Evolutionary conservation across 2,888 invertebrate genomes (phyloP).

Genomic region (Sussaba pulchella): DNA sequence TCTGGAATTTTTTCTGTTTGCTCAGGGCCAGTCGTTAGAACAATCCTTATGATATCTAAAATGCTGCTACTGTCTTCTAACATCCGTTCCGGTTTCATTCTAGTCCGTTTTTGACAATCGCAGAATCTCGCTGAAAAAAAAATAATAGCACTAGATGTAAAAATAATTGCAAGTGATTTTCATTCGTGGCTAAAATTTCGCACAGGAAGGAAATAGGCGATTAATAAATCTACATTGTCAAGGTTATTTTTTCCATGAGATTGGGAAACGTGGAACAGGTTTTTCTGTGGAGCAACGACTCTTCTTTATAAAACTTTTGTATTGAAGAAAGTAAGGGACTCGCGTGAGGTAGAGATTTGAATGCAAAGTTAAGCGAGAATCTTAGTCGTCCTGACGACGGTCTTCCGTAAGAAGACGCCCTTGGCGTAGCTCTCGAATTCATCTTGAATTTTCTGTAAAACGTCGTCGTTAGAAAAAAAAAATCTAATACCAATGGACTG

Average conservation of each 20-base stretch:
- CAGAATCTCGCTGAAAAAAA: not conserved
- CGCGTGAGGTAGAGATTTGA: conserved; percentile 81
- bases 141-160: not conserved
- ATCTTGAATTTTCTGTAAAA: not conserved
- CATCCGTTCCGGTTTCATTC: not conserved
- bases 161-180: not conserved
- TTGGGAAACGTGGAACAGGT: too few species aligned
- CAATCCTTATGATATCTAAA: not conserved
- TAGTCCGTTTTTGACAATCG: too few species aligned
- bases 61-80: not conserved
- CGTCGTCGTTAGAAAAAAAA: too few species aligned
- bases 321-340: conserved; percentile 48
- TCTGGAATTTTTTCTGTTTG: not conserved
- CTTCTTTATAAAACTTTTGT: too few species aligned
- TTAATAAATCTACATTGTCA: not conserved
- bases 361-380: conserved; percentile 83
- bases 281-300: too few species aligned
- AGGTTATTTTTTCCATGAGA: not conserved
- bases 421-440: not conserved
- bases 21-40: too few species aligned
- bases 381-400: conserved; percentile 76
- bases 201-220: not conserved
- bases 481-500: conserved; percentile 83
- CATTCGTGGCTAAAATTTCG: not conserved
- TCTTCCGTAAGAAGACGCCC: conserved; percentile 20